Percentiles rank a stretch among this genome's conserved stretches.
Evolutionary conservation across 2,797 vertebrate genomes (phyloP).

Genomic region (Microctenopoma lineatum): DNA sequence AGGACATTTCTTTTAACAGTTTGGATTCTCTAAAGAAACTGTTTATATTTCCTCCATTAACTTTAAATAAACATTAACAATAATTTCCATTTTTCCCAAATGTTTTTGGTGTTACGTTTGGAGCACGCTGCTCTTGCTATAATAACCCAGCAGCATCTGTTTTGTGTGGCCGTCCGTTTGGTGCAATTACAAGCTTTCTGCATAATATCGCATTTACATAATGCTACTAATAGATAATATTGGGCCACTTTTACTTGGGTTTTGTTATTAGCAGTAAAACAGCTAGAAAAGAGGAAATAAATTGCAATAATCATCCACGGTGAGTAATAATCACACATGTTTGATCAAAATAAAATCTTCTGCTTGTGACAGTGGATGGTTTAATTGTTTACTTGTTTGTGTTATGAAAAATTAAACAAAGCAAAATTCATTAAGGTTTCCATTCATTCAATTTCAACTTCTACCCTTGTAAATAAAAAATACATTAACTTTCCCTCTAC

Average conservation of each 20-base stretch:
- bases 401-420: constrained; percentile 68
- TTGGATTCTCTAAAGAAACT: background rate
- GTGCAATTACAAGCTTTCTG: constrained; percentile 72
- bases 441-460: constrained; percentile 72
- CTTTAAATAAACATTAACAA: constrained; percentile 29
- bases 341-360: constrained; percentile 66
- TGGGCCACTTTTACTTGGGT: constrained; percentile 51
- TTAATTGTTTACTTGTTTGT: constrained; percentile 73
- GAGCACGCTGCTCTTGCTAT: constrained; percentile 34
- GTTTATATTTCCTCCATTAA: constrained; percentile 11
- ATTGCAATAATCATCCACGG: constrained; percentile 66
- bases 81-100: constrained; percentile 40
- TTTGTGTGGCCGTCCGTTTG: constrained; percentile 51
- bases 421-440: constrained; percentile 71
- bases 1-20: no score
- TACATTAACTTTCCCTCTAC: constrained; percentile 48
- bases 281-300: constrained; percentile 59
- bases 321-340: constrained; percentile 75
- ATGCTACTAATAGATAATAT: constrained; percentile 66
- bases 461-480: constrained; percentile 67
- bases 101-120: constrained; percentile 38
- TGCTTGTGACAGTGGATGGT: constrained; percentile 42
- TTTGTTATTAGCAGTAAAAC: constrained; percentile 61
- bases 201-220: constrained; percentile 75
- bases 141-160: constrained; percentile 37